Conservation (phyloP, 53 echinoderm and acorn worm species). For the Crossaster papposus region DNA sequence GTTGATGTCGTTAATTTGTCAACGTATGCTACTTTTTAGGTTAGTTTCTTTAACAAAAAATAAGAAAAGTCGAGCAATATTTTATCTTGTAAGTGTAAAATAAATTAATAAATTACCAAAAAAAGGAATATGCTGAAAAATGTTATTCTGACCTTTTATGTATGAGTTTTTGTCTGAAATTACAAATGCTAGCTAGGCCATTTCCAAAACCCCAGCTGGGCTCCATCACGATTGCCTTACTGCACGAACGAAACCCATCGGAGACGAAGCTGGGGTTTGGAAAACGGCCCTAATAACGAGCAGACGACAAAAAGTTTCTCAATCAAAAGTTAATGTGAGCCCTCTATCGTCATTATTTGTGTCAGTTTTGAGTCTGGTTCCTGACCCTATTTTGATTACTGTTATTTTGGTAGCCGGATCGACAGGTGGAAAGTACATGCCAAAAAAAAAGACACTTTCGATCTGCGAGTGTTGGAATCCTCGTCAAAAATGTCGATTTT, state of each 20-base stretch:
- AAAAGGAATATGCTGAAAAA: conserved; percentile 7
- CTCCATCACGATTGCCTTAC: no score
- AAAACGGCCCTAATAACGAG: background rate
- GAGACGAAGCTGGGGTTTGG: no score
- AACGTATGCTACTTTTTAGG: conserved; percentile 12
- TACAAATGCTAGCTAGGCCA: background rate
- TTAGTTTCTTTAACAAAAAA: conserved; percentile 30
- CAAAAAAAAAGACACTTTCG: no score
- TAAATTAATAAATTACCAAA: background rate
- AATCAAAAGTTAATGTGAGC: conserved; percentile 26
- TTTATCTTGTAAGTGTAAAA: conserved; percentile 50
- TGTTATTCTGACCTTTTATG: background rate
- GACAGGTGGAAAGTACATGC: conserved; percentile 49
- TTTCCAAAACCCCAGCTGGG: no score
- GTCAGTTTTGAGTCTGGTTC: conserved; percentile 22
- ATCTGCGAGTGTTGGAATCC: background rate
- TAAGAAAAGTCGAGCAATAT: conserved; percentile 43
- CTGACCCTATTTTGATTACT: background rate
- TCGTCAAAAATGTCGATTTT: conserved; percentile 26
- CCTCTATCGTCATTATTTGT: conserved; percentile 29
- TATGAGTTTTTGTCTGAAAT: background rate
- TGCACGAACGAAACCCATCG: no score
- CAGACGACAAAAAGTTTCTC: background rate
- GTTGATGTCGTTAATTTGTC: background rate
- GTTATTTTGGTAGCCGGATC: background rate